Percentiles rank a stretch among this genome's conserved stretches.
phyloP scores from a whole-genome alignment of 2,113 vertebrate genomes.

The Cettia cetti region DNA sequence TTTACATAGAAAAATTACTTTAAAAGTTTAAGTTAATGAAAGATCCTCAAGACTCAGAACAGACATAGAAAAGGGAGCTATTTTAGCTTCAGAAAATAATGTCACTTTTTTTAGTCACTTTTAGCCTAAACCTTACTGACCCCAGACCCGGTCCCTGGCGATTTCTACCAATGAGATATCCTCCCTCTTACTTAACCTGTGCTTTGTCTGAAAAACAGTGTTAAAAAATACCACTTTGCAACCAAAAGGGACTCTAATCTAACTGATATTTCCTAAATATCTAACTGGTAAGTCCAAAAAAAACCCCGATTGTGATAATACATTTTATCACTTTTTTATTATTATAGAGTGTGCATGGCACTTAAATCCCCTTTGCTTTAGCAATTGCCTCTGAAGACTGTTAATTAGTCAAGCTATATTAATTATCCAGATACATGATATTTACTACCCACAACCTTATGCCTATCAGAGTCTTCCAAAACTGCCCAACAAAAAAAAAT shows the following conservation, averaged over 20 bases:
- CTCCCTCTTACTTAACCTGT: not conserved
- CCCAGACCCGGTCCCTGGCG: not conserved
- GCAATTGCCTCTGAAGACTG: conserved; percentile 28
- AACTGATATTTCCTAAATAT: not conserved
- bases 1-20: not conserved
- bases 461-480: conserved; percentile 15
- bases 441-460: conserved; percentile 35
- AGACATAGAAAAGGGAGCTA: not conserved
- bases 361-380: conserved; percentile 40
- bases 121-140: not conserved
- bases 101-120: not conserved
- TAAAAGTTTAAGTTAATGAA: not conserved
- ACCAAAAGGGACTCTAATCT: not conserved
- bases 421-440: conserved; percentile 40
- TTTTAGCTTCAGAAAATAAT: not conserved
- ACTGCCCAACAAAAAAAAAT: not conserved
- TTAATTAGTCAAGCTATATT: conserved; percentile 41
- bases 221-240: not conserved
- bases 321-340: not conserved
- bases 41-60: not conserved
- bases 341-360: not conserved
- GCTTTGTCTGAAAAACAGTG: not conserved
- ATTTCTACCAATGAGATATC: not conserved
- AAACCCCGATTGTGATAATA: not conserved
- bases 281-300: not conserved